Base-by-base conservation (phyloP, 2,797 vertebrate species). In the Leptoclinus maculatus region DNA sequence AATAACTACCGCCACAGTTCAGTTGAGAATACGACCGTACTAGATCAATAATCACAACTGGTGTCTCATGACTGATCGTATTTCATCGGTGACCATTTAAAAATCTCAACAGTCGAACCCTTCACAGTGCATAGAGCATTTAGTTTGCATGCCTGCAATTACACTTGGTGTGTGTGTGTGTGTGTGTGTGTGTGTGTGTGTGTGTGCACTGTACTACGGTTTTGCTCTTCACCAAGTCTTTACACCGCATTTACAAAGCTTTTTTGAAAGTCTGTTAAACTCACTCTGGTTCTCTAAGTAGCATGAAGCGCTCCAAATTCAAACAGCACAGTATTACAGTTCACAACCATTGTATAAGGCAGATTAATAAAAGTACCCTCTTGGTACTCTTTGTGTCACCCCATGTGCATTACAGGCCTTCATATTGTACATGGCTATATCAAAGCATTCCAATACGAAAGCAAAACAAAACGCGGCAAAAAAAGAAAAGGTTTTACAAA, bases 291-390 rank as follows among this genome's bases (percentile, higher is more conserved):
- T 83, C 66, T 69, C n/a, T 57, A 29, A 23, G 68, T 75, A 80
- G 85, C 85, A 32, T 89, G 79, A 74, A 79, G 80, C 79, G 87
- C 87, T 88, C 91, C 90, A 83, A 84, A 92, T 88, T 87, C 90
- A 90, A 91, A 90, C 74, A 92, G 92, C 94, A 95, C 94, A 95
- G 95, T 95, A 95, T 95, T 94, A 94, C 92, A 95, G 93, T 94
- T 94, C 91, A 90, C 94, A 95, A 95, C 94, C 94, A 95, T 95
- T 95, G 89, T 81, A 85, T 94, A 94, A 95, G 90, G 94, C 93
- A 93, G 89, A 90, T 90, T 76, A 83, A 81, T 82, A 71, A 82
- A 88, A 91, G 79, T 73, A 87, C 80, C 82, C 62, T 27, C 57
- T 36, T 10, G 16, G 66, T 74, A 82, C 85, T 82, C 57, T 76